A percentile compares a stretch with the other conserved stretches of the same genome.
Evolutionary conservation across 2,797 vertebrate species (phyloP).

Genomic region (Chelon labrosus): DNA sequence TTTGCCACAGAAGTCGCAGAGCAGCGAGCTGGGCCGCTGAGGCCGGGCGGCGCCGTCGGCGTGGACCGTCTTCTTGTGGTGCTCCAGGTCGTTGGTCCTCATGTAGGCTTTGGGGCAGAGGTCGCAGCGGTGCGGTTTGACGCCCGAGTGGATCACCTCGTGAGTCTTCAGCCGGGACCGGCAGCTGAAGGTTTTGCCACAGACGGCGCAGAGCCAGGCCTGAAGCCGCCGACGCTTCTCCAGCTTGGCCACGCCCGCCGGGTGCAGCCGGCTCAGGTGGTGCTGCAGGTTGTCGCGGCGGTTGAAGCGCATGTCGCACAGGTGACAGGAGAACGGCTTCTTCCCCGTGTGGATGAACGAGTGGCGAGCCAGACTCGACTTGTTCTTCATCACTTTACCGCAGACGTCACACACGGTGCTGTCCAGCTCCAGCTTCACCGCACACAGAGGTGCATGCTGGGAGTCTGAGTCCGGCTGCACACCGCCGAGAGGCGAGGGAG

Average conservation of each 20-base stretch:
- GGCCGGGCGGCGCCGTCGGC: background rate
- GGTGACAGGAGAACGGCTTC: slow-evolving; percentile 70
- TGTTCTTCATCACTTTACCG: slow-evolving; percentile 77
- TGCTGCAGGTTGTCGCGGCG: slow-evolving; percentile 75
- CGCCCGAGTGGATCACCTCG: slow-evolving; percentile 71
- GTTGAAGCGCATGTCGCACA: slow-evolving; percentile 74
- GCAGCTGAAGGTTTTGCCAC: slow-evolving; percentile 75
- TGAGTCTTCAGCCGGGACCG: slow-evolving; percentile 67
- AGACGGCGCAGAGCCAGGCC: slow-evolving; percentile 70
- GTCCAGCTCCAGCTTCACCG: slow-evolving; percentile 62
- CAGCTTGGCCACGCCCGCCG: slow-evolving; percentile 34
- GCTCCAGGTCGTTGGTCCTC: slow-evolving; percentile 73
- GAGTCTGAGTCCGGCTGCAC: background rate
- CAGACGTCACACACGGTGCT: slow-evolving; percentile 71
- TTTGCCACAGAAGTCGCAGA: slow-evolving; percentile 74
- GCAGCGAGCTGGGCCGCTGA: slow-evolving; percentile 39
- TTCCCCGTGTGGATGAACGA: slow-evolving; percentile 77
- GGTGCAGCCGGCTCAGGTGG: slow-evolving; percentile 70
- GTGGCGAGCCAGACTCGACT: slow-evolving; percentile 73
- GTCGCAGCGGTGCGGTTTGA: slow-evolving; percentile 70
- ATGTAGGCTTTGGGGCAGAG: slow-evolving; percentile 78
- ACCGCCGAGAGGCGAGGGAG: rapidly evolving
- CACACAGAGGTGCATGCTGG: slow-evolving; percentile 25
- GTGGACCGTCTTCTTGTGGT: slow-evolving; percentile 67
- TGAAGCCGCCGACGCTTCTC: slow-evolving; percentile 39